Percentiles rank a stretch among this genome's conserved stretches.
Conservation (phyloP, 2,888 invertebrate species). For the Rugalucina vietnamica region DNA sequence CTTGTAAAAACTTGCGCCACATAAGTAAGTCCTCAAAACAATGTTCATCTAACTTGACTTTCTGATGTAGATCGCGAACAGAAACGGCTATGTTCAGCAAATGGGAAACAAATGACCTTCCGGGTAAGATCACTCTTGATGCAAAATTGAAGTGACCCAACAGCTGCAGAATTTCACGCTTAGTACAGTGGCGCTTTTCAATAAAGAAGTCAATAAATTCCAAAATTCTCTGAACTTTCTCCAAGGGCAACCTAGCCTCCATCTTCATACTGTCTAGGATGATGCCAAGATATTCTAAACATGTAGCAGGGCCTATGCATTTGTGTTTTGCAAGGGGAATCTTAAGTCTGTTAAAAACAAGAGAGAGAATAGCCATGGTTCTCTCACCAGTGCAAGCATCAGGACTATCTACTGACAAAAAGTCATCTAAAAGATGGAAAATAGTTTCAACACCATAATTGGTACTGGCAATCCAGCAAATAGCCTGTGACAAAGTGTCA, state of each 20-base stretch:
- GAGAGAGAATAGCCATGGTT: constrained; percentile 45
- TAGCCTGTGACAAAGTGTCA: too few relatives aligned
- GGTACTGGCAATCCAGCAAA: constrained; percentile 47
- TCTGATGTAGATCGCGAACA: constrained; percentile 20
- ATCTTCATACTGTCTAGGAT: too few relatives aligned
- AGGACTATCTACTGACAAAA: constrained; percentile 30
- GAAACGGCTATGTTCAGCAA: constrained; percentile 15
- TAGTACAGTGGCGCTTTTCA: too few relatives aligned
- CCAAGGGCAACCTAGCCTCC: too few relatives aligned
- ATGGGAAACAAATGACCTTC: constrained; percentile 29
- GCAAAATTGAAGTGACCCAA: too few relatives aligned
- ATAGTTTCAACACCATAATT: constrained; percentile 38
- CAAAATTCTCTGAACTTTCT: too few relatives aligned
- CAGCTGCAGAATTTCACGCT: too few relatives aligned
- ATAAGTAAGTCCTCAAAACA: constrained; percentile 31
- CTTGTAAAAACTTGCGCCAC: constrained; percentile 15
- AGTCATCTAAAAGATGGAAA: constrained; percentile 51
- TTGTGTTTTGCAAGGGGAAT: constrained; percentile 47
- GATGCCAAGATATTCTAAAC: too few relatives aligned
- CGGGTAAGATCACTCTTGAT: too few relatives aligned
- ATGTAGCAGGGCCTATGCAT: constrained; percentile 35
- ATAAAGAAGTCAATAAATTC: too few relatives aligned
- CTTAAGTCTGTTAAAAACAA: constrained; percentile 39
- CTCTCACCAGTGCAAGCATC: constrained; percentile 18
- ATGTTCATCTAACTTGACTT: constrained; percentile 6